Percentiles rank a stretch among this genome's conserved stretches.
Conservation (phyloP, 2,888 invertebrate species). For the Icerya purchasi region DNA sequence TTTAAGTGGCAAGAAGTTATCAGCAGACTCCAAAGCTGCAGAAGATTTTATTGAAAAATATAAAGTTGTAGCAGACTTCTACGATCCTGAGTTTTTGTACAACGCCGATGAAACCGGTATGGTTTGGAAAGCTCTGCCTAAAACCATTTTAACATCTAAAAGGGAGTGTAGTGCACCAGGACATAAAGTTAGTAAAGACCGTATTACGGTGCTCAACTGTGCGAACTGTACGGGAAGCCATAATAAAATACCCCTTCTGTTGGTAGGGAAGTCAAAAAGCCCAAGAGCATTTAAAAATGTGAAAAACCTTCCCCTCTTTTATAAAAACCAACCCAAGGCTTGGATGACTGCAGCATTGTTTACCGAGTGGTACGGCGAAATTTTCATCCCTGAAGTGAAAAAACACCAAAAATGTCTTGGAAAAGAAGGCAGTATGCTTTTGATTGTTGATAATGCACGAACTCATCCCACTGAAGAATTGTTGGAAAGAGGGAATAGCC, state of each 20-base stretch:
- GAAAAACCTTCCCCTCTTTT: constrained; percentile 16
- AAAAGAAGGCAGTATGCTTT: too few species aligned
- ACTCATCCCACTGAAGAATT: too few species aligned
- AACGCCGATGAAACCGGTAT: constrained; percentile 20
- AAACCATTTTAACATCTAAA: constrained; percentile 17
- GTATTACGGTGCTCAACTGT: constrained; percentile 19
- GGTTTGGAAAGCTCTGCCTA: constrained; percentile 19
- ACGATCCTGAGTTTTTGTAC: constrained; percentile 17
- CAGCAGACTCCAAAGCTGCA: constrained; percentile 14
- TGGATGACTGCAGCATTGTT: too few species aligned
- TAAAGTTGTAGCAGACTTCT: constrained; percentile 6
- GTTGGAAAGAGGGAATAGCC: too few species aligned
- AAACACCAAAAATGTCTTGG: too few species aligned
- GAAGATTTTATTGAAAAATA: constrained; percentile 16
- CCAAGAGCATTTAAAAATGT: constrained; percentile 19
- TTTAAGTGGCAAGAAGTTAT: constrained; percentile 16
- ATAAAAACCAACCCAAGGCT: constrained; percentile 17
- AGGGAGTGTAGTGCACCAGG: constrained; percentile 18
- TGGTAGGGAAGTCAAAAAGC: constrained; percentile 19
- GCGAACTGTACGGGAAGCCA: constrained; percentile 19
- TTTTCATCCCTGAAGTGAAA: constrained; percentile 15
- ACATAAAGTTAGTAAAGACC: constrained; percentile 19
- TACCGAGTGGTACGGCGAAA: constrained; percentile 13
- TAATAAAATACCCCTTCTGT: constrained; percentile 18
- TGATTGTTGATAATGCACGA: too few species aligned